These are phyloP conservation scores for Battus philenor DNA, from an alignment of 1,140 invertebrate species.

Conservation along the genomic window DNA sequence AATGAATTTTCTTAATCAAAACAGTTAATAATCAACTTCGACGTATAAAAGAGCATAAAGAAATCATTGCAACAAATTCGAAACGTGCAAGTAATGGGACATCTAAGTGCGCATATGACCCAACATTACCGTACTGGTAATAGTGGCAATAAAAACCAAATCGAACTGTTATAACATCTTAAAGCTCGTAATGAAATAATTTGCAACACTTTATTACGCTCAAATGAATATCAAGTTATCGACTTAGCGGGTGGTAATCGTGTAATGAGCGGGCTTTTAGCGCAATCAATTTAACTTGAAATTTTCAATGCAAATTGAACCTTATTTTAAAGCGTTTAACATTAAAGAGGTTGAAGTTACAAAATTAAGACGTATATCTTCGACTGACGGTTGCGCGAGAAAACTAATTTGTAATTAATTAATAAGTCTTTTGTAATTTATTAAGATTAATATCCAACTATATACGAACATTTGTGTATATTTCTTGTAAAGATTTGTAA, in stretches of 20 bases:
- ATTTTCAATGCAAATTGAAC: slow-evolving; percentile 25
- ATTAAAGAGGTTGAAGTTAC: slow-evolving; percentile 18
- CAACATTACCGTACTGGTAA: slow-evolving; percentile 25
- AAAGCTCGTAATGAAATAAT: slow-evolving; percentile 59
- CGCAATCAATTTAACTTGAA: slow-evolving; percentile 28
- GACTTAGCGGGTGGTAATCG: slow-evolving; percentile 63
- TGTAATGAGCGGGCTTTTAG: slow-evolving; percentile 48
- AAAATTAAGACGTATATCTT: slow-evolving; percentile 47
- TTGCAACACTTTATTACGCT: slow-evolving; percentile 60
- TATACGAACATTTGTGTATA: no score
- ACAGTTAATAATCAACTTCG: no score
- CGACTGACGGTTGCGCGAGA: slow-evolving; percentile 31
- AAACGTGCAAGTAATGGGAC: slow-evolving; percentile 11
- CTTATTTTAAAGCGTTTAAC: slow-evolving; percentile 25
- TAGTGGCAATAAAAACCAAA: slow-evolving; percentile 34
- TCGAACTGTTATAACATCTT: slow-evolving; percentile 34
- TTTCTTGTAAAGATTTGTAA: no score
- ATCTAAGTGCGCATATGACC: slow-evolving; percentile 16
- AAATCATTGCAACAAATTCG: slow-evolving; percentile 3
- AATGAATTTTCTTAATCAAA: no score
- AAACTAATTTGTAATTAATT: slow-evolving; percentile 52
- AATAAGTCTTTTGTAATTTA: slow-evolving; percentile 32
- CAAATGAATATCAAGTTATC: slow-evolving; percentile 52
- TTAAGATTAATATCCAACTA: slow-evolving; percentile 11
- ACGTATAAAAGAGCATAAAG: background rate